Percentiles rank a stretch among this genome's conserved stretches.
Conservation (phyloP, 2,113 vertebrate species). For the Pelecanoides urinatrix region DNA sequence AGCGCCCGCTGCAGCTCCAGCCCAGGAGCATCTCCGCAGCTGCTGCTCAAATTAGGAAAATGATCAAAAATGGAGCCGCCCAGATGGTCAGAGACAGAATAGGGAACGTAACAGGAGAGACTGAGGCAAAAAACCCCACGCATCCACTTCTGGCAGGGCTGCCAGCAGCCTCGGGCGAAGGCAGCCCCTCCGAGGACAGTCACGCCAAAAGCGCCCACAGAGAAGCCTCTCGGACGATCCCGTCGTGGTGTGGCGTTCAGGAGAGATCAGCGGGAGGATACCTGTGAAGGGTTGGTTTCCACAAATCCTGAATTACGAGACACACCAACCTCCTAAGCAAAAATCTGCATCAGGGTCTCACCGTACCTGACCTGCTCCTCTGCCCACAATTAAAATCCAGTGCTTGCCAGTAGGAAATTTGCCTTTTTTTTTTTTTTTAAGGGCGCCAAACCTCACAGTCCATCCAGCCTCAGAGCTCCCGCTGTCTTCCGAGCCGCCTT, state of each 20-base stretch:
- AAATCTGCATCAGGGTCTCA: background rate
- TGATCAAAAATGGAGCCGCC: accelerated
- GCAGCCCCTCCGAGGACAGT: background rate
- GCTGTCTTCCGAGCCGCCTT: accelerated
- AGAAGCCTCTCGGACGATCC: background rate
- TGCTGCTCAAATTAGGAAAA: background rate
- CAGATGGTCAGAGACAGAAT: background rate
- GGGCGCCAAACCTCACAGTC: background rate
- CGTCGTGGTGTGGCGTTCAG: accelerated
- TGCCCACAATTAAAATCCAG: background rate
- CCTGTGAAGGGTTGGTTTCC: accelerated
- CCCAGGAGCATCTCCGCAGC: background rate
- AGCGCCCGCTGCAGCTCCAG: accelerated
- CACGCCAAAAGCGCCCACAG: accelerated
- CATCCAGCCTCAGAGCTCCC: background rate
- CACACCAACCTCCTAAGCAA: background rate
- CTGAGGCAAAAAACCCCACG: background rate
- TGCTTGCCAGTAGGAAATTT: background rate
- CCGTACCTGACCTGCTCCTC: background rate
- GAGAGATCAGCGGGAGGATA: background rate
- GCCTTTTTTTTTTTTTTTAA: background rate
- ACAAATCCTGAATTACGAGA: background rate
- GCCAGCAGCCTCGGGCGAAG: background rate
- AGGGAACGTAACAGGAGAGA: accelerated
- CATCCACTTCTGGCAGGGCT: background rate